Conservation (phyloP, 2,113 vertebrate species). For the Nothocercus julius region DNA sequence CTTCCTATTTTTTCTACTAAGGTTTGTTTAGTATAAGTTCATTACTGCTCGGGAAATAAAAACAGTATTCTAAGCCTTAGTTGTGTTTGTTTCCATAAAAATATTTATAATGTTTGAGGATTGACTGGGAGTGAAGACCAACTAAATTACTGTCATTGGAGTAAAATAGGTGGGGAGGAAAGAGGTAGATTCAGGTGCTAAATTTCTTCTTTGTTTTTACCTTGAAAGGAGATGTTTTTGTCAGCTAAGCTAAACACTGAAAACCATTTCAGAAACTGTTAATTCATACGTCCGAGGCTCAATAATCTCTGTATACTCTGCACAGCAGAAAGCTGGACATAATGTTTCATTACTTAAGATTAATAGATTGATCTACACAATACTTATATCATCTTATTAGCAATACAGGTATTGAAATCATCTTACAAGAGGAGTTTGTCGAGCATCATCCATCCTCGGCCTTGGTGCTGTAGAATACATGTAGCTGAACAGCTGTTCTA, state of each 20-base stretch:
- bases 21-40: neutral
- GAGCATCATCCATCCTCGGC: conserved; percentile 83
- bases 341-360: fast-evolving
- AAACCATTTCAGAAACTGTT: neutral
- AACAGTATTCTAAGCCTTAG: neutral
- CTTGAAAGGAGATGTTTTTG: neutral
- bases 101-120: neutral
- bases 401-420: neutral
- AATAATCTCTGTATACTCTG: neutral
- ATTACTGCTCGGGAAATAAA: neutral
- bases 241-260: neutral
- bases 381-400: neutral
- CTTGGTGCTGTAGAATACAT: conserved; percentile 95
- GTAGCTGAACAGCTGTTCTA: conserved; percentile 94
- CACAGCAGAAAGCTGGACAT: neutral
- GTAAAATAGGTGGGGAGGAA: neutral
- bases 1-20: neutral
- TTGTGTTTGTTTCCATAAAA: neutral
- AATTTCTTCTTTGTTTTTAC: neutral
- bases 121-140: neutral
- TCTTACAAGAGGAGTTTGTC: conserved; percentile 93
- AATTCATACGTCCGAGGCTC: neutral
- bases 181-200: neutral
- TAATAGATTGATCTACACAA: neutral
- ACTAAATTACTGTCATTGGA: neutral